phyloP scores from a whole-genome alignment of 1,140 invertebrate species.

The Bombus sylvicola region DNA sequence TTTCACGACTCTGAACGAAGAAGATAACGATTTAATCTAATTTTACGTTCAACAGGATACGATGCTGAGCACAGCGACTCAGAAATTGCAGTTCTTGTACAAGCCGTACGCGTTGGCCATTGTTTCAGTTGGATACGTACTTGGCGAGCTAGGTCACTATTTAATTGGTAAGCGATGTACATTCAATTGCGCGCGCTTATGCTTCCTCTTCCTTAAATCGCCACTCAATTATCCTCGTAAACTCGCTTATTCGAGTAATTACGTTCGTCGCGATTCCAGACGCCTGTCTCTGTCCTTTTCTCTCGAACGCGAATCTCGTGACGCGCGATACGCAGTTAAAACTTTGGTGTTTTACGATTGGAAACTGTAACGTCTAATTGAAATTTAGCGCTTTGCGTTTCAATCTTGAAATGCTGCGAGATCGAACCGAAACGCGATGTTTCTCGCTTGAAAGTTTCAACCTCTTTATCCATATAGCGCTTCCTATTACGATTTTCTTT shows the following conservation, averaged over 20 bases:
- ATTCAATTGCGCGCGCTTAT: not conserved
- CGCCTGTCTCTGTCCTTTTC: no score
- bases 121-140: conserved; percentile 91
- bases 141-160: conserved; percentile 94
- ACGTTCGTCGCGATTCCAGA: not conserved
- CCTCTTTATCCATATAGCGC: no score
- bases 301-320: not conserved
- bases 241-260: not conserved
- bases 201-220: not conserved
- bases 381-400: no score
- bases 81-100: conserved; percentile 88
- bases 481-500: no score
- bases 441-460: no score
- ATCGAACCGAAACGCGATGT: no score
- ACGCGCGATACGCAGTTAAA: not conserved
- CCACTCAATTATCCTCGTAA: not conserved
- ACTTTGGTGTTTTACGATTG: accelerated
- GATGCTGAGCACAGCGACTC: conserved; percentile 78
- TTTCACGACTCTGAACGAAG: not conserved
- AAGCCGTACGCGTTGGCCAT: conserved; percentile 90
- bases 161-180: conserved; percentile 86
- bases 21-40: not conserved
- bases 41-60: conserved; percentile 57
- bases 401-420: no score
- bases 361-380: no score